Conservation (phyloP, 2,113 vertebrate species). For the Varanus komodoensis region DNA sequence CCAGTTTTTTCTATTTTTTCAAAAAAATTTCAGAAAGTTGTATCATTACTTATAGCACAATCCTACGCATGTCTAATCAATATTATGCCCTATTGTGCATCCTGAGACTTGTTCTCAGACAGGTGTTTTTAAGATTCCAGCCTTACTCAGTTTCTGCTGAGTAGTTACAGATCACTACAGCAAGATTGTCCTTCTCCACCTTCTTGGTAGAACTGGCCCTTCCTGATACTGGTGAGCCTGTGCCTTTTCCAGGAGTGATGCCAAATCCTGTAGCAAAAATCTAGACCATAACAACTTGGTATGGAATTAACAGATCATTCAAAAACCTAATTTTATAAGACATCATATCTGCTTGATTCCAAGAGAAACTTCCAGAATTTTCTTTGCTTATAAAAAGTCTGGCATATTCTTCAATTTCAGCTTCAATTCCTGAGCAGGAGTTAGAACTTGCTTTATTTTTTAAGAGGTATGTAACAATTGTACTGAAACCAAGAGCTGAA, state of each 20-base stretch:
- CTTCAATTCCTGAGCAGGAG: background rate
- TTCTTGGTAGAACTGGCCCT: background rate
- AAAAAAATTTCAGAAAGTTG: no score
- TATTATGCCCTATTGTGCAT: background rate
- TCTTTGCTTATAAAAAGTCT: background rate
- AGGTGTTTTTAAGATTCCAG: background rate
- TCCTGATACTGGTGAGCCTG: background rate
- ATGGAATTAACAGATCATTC: slow-evolving; percentile 23
- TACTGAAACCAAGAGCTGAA: background rate
- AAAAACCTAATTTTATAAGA: slow-evolving; percentile 25
- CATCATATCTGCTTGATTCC: slow-evolving; percentile 4
- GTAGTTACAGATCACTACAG: background rate
- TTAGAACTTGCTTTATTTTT: background rate
- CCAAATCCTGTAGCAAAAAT: slow-evolving; percentile 4
- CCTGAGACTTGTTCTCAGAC: no score
- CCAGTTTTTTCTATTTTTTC: no score
- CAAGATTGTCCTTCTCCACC: background rate
- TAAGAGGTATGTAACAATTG: background rate
- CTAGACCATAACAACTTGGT: slow-evolving; percentile 18
- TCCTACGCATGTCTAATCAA: background rate
- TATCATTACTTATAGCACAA: background rate
- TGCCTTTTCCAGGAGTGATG: slow-evolving; percentile 17
- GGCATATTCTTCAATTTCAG: background rate
- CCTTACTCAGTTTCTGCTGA: background rate
- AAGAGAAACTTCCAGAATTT: background rate